A percentile compares a stretch with the other conserved stretches of the same genome.
Conservation (phyloP, 2,888 invertebrate species). For the Melolontha melolontha region DNA sequence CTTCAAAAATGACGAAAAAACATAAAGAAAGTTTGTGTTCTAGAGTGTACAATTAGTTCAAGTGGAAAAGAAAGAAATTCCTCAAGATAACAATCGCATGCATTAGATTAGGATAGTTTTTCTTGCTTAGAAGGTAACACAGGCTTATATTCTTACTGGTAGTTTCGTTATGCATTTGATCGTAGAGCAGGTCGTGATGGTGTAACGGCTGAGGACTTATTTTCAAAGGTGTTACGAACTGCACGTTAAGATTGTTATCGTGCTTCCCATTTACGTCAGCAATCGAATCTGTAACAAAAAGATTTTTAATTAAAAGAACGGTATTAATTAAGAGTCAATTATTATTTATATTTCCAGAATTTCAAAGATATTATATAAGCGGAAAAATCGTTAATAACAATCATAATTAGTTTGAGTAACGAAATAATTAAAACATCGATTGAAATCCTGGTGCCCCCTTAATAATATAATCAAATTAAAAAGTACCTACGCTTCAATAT, state of each 20-base stretch:
- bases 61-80: background rate
- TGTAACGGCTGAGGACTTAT: slow-evolving; percentile 69
- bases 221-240: slow-evolving; percentile 71
- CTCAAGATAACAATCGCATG: background rate
- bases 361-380: no score
- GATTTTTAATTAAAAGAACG: no score
- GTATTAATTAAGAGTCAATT: no score
- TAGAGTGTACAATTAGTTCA: no score
- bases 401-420: no score
- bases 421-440: no score
- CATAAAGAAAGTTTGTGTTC: background rate
- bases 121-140: slow-evolving; percentile 10
- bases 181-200: slow-evolving; percentile 71
- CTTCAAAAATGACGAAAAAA: slow-evolving; percentile 48
- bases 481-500: no score
- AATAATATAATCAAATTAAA: no score
- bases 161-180: slow-evolving; percentile 57
- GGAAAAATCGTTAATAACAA: no score
- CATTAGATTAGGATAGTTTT: background rate
- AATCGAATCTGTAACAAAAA: slow-evolving; percentile 8
- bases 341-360: no score
- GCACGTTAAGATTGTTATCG: slow-evolving; percentile 59
- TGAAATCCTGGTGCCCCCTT: no score
- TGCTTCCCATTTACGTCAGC: background rate
- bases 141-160: slow-evolving; percentile 48